Evolutionary conservation across 92 coral and sea anemone genomes (phyloP).

Genomic region (Montipora capitata): DNA sequence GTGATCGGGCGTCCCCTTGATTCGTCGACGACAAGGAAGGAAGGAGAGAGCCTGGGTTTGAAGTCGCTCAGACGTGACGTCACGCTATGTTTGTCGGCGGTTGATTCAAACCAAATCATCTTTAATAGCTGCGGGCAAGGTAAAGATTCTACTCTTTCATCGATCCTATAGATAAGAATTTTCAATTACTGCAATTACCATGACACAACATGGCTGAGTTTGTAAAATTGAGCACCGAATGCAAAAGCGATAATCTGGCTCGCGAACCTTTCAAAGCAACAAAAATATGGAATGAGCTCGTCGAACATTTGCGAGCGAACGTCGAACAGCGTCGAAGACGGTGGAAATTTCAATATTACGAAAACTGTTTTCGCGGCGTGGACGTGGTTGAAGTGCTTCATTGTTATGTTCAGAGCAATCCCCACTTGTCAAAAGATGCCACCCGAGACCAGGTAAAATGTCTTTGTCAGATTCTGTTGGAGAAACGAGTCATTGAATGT

Average conservation of each 20-base stretch:
- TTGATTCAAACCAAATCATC: conserved; percentile 29
- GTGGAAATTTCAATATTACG: conserved; percentile 94
- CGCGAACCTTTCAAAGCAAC: conserved; percentile 95
- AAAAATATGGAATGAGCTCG: conserved; percentile 95
- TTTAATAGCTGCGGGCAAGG: no score
- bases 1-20: no score
- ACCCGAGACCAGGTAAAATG: conserved; percentile 90
- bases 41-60: background rate
- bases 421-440: conserved; percentile 88
- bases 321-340: conserved; percentile 90
- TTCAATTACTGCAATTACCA: no score
- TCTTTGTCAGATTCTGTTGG: conserved; percentile 90
- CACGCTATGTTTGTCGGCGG: conserved; percentile 22
- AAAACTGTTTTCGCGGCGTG: conserved; percentile 93
- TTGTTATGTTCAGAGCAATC: conserved; percentile 81
- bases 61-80: background rate
- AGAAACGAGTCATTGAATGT: conserved; percentile 90
- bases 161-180: background rate
- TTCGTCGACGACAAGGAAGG: no score
- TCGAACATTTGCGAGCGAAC: conserved; percentile 82
- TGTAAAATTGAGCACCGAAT: background rate
- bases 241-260: background rate
- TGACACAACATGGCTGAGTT: conserved; percentile 25
- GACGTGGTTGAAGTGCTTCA: conserved; percentile 89
- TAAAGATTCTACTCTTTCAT: no score